phyloP scores from a whole-genome alignment of 2,888 invertebrate genomes.

The Charanyca ferruginea region DNA sequence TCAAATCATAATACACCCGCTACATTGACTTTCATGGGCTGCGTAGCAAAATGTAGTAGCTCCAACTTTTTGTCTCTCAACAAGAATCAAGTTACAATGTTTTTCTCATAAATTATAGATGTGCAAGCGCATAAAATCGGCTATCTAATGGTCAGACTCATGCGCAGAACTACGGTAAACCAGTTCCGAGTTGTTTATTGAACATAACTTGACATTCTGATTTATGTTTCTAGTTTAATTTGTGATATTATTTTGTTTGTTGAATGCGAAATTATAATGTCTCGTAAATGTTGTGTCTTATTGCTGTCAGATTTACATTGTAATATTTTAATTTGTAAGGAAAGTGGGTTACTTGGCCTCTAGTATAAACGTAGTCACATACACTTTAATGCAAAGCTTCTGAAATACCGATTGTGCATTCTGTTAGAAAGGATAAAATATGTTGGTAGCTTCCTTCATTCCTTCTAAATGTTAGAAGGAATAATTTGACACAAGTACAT shows the following conservation, averaged over 20 bases:
- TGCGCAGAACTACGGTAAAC: constrained; percentile 46
- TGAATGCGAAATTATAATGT: constrained; percentile 53
- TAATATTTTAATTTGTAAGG: constrained; percentile 54
- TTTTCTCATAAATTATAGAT: constrained; percentile 62
- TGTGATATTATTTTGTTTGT: constrained; percentile 62
- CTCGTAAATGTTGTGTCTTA: constrained; percentile 58
- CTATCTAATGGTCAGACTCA: constrained; percentile 55
- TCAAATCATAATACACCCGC: constrained; percentile 30
- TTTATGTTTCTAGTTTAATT: constrained; percentile 57
- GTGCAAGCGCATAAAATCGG: constrained; percentile 53
- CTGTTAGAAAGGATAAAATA: constrained; percentile 23
- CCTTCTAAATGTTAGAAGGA: no score
- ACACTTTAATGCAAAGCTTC: constrained; percentile 34
- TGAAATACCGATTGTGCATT: constrained; percentile 25
- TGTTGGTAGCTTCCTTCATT: constrained; percentile 6
- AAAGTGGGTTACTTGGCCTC: constrained; percentile 38
- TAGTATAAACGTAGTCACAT: constrained; percentile 17
- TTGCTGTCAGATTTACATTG: constrained; percentile 53
- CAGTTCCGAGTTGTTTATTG: constrained; percentile 57
- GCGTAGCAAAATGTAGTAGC: constrained; percentile 42
- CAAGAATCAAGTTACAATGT: constrained; percentile 60
- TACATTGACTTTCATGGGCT: constrained; percentile 53
- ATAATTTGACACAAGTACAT: no score
- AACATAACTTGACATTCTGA: constrained; percentile 54
- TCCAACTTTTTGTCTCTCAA: constrained; percentile 56